A percentile compares a stretch with the other conserved stretches of the same genome.
Conservation (phyloP, 2,797 vertebrate species). For the Acanthopagrus latus region DNA sequence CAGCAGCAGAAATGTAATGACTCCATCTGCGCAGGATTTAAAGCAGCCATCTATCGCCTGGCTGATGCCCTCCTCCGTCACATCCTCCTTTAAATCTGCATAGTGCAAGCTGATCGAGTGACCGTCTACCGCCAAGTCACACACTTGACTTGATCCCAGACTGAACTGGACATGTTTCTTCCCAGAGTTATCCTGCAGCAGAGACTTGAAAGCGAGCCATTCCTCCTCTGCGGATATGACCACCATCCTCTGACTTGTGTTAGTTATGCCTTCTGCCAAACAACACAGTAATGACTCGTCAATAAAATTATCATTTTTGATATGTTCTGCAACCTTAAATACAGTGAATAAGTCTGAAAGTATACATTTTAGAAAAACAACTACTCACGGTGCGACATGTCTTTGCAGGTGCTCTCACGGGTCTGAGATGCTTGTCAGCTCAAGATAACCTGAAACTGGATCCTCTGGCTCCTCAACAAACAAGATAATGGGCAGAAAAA, state of each 20-base stretch:
- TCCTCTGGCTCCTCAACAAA: constrained; percentile 30
- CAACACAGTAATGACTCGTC: constrained; percentile 4
- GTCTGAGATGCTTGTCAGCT: constrained; percentile 36
- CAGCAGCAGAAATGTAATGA: constrained; percentile 59
- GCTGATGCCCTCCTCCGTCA: constrained; percentile 50
- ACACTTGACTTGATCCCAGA: constrained; percentile 44
- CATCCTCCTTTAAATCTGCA: constrained; percentile 39
- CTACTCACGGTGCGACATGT: constrained; percentile 59
- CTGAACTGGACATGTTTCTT: constrained; percentile 12
- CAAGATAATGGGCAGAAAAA: background rate
- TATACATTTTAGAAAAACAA: background rate
- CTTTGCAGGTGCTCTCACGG: constrained; percentile 26
- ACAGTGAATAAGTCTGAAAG: background rate
- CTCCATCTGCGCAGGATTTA: constrained; percentile 30
- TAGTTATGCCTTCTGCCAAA: constrained; percentile 24
- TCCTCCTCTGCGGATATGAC: constrained; percentile 50
- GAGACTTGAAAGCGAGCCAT: constrained; percentile 46
- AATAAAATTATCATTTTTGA: background rate
- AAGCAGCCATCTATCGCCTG: constrained; percentile 48
- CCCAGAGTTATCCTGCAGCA: constrained; percentile 28
- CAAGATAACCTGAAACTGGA: constrained; percentile 47
- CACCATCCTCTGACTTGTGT: constrained; percentile 42
- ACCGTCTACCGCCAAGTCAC: constrained; percentile 29
- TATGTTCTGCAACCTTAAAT: too few relatives aligned
- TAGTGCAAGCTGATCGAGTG: constrained; percentile 43